Percentiles rank a stretch among this genome's conserved stretches.
phyloP scores from a whole-genome alignment of 2,113 vertebrate genomes.

The Larimichthys polyactis region DNA sequence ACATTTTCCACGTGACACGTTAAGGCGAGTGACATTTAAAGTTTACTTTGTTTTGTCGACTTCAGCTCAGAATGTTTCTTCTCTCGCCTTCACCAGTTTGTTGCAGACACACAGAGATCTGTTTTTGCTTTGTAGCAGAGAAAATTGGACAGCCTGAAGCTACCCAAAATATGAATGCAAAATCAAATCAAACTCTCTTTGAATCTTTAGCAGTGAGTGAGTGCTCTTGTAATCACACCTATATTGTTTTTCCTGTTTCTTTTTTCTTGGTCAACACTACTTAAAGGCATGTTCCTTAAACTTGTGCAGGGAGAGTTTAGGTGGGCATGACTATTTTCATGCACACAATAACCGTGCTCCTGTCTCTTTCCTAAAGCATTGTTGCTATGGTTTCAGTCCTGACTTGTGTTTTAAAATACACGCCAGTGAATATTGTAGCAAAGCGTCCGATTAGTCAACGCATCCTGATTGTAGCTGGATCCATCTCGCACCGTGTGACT shows the following conservation, averaged over 20 bases:
- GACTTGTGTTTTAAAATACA: conserved; percentile 53
- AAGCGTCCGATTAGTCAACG: conserved; percentile 37
- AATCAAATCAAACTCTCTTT: conserved; percentile 61
- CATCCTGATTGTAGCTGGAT: conserved; percentile 28
- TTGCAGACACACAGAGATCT: conserved; percentile 24
- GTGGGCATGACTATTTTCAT: conserved; percentile 33
- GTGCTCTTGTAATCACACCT: conserved; percentile 62
- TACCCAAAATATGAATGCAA: conserved; percentile 52
- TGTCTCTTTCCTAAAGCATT: conserved; percentile 39
- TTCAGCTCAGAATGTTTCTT: neutral
- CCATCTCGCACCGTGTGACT: neutral
- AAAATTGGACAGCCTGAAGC: conserved; percentile 58
- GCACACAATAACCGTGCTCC: conserved; percentile 35
- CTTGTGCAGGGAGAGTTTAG: conserved; percentile 6
- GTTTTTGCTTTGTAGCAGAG: conserved; percentile 52
- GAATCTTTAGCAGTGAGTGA: conserved; percentile 33
- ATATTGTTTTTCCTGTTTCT: conserved; percentile 17
- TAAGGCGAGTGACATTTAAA: neutral
- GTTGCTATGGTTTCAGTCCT: conserved; percentile 70
- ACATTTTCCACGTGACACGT: neutral
- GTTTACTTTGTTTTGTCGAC: neutral
- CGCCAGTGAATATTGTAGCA: conserved; percentile 12
- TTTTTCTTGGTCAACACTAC: conserved; percentile 17
- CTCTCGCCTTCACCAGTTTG: conserved; percentile 16
- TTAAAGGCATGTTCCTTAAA: conserved; percentile 34